Percentiles rank a stretch among this genome's conserved stretches.
These are phyloP conservation scores for Pseudorhombus dupliciocellatus DNA, from an alignment of 2,113 vertebrate genomes.

Conservation along the genomic window DNA sequence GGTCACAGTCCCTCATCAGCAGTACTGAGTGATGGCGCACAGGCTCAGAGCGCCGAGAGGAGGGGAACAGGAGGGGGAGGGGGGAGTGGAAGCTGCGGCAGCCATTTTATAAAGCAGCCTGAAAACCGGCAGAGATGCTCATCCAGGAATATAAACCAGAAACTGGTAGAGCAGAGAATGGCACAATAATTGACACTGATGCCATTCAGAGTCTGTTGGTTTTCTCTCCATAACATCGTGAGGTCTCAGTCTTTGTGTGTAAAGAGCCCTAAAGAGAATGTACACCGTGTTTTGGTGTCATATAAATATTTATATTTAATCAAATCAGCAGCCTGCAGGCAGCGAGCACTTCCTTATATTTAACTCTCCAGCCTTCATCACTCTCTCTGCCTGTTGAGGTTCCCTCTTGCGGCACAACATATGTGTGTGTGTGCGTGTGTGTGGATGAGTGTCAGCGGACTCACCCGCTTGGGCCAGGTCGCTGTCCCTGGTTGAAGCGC, in stretches of 20 bases:
- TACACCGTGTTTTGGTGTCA: background rate
- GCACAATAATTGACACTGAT: background rate
- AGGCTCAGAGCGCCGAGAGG: constrained; percentile 64
- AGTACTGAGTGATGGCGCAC: constrained; percentile 74
- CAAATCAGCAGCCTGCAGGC: background rate
- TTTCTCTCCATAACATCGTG: background rate
- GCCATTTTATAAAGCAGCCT: constrained; percentile 78
- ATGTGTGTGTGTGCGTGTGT: constrained; percentile 1
- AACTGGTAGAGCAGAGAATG: constrained; percentile 14
- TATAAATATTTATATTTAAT: background rate
- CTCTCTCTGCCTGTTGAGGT: constrained; percentile 8
- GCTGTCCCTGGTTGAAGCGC: constrained; percentile 97
- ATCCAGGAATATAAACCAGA: constrained; percentile 20
- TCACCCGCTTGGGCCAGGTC: constrained; percentile 98
- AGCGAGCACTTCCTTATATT: background rate
- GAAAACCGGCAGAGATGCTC: constrained; percentile 67
- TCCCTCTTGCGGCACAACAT: background rate
- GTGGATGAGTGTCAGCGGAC: constrained; percentile 42
- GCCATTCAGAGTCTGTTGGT: background rate
- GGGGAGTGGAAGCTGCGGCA: constrained; percentile 66
- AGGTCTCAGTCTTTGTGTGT: background rate
- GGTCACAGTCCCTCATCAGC: constrained; percentile 70
- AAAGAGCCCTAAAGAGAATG: background rate
- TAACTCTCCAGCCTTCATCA: constrained; percentile 1
- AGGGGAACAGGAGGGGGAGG: constrained; percentile 53